Evolutionary conservation across 30 jellyfish, hydroid and myxozoan genomes (phyloP).

Genomic region (Hydra vulgaris): DNA sequence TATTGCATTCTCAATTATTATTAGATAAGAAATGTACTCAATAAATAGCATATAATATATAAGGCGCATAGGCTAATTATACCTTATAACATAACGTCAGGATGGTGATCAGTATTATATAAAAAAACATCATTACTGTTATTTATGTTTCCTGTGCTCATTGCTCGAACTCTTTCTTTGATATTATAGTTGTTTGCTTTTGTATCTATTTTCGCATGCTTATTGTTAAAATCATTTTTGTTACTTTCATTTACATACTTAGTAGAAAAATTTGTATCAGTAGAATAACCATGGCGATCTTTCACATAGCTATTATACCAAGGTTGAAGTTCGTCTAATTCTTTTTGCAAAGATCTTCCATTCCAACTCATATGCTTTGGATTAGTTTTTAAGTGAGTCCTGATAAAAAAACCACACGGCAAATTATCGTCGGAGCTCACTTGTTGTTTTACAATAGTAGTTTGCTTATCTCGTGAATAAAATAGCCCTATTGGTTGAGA

Average conservation of each 20-base stretch:
- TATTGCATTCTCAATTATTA: too few relatives aligned
- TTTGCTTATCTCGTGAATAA: constrained; percentile 13
- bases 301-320: neutral
- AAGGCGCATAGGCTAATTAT: too few relatives aligned
- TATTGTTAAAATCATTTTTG: neutral
- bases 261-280: neutral
- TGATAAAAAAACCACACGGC: constrained; percentile 20
- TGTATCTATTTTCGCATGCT: neutral
- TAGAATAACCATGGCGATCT: neutral
- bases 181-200: neutral
- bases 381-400: neutral
- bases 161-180: neutral
- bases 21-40: too few relatives aligned
- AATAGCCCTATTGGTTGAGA: constrained; percentile 32
- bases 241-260: neutral
- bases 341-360: constrained; percentile 21
- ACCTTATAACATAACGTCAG: constrained; percentile 34
- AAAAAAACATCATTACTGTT: neutral
- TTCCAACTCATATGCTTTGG: constrained; percentile 35
- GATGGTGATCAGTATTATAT: constrained; percentile 28
- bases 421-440: constrained; percentile 12
- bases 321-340: constrained; percentile 12
- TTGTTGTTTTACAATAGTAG: neutral
- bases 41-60: too few relatives aligned
- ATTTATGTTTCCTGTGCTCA: constrained; percentile 1